These are phyloP conservation scores for Cheilosia pagana DNA, from an alignment of 2,888 invertebrate genomes.

Conservation along the genomic window DNA sequence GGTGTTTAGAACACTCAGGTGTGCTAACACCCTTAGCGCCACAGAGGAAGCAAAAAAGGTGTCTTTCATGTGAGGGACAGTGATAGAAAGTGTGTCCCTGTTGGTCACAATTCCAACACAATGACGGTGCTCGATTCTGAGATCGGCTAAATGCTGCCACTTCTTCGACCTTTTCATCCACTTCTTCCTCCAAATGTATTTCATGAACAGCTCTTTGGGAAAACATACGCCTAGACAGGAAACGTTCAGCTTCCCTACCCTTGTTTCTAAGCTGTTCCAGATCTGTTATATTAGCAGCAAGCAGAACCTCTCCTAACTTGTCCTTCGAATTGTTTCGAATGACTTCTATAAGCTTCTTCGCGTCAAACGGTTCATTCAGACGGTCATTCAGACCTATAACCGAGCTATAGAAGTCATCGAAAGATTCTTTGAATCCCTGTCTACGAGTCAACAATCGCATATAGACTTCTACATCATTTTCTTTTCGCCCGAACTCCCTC, in stretches of 20 bases:
- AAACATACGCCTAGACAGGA: background rate
- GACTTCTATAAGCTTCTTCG: too few species aligned
- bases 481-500: too few species aligned
- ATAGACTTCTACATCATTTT: too few species aligned
- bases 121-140: background rate
- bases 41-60: constrained; percentile 15
- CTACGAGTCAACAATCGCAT: too few species aligned
- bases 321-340: too few species aligned
- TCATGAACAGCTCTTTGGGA: constrained; percentile 3
- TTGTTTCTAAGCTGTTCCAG: constrained; percentile 1
- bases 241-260: constrained; percentile 5
- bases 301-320: too few species aligned
- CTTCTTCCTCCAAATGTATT: background rate
- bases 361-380: too few species aligned
- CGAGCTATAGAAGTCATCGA: too few species aligned
- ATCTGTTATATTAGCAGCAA: background rate
- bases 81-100: constrained; percentile 7
- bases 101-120: background rate
- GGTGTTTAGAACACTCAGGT: background rate
- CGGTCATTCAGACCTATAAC: too few species aligned
- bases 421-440: too few species aligned
- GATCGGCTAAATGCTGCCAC: background rate
- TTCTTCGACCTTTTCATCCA: background rate
- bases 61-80: background rate
- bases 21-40: constrained; percentile 1